A percentile compares a stretch with the other conserved stretches of the same genome.
Evolutionary conservation across 2,888 invertebrate species (phyloP).

Genomic region (Yponomeuta malinellus): DNA sequence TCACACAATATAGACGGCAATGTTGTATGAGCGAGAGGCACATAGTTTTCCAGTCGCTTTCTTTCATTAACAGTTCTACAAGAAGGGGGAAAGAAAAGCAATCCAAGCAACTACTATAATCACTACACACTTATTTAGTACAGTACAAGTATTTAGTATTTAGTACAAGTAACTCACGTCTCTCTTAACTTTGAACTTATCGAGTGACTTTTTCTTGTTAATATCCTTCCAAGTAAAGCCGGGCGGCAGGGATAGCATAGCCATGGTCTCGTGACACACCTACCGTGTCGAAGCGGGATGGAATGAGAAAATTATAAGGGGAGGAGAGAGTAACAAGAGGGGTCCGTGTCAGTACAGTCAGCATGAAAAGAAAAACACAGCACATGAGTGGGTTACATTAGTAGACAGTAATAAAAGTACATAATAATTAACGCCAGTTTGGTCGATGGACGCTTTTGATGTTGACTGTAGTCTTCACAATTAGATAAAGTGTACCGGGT

Average conservation of each 20-base stretch:
- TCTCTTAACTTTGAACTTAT: slow-evolving; percentile 12
- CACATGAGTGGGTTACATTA: slow-evolving; percentile 1
- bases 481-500: not conserved
- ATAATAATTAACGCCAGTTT: not conserved
- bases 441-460: not conserved
- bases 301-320: slow-evolving; percentile 23
- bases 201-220: slow-evolving; percentile 37
- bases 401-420: not conserved
- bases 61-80: no score
- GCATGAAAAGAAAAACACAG: slow-evolving; percentile 3
- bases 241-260: slow-evolving; percentile 59
- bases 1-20: no score
- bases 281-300: slow-evolving; percentile 56
- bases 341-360: not conserved
- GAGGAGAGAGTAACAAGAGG: not conserved
- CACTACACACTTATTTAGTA: not conserved
- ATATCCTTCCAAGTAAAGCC: slow-evolving; percentile 66
- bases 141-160: no score
- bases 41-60: no score
- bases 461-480: not conserved
- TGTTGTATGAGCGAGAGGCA: no score
- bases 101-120: not conserved
- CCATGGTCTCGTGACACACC: slow-evolving; percentile 57
- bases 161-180: slow-evolving; percentile 5
- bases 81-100: not conserved